A percentile compares a stretch with the other conserved stretches of the same genome.
Evolutionary conservation across 2,113 vertebrate species (phyloP).

Genomic region (Tupaia chinensis): DNA sequence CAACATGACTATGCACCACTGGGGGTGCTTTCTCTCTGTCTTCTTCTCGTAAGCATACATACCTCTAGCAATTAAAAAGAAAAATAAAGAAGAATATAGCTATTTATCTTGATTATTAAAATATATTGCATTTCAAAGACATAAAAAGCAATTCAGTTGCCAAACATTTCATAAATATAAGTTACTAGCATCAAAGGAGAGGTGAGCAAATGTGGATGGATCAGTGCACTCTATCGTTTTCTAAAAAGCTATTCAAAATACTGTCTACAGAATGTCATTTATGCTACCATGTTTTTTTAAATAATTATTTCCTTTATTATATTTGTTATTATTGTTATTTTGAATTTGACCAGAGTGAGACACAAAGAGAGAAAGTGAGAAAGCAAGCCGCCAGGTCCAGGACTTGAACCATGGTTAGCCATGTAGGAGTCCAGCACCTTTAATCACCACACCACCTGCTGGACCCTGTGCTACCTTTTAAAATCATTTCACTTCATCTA

Average conservation of each 20-base stretch:
- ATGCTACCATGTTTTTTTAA: neutral
- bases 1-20: no score
- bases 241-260: neutral
- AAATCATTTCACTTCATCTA: neutral
- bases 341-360: no score
- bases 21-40: neutral
- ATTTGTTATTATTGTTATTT: no score
- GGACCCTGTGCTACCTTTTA: no score
- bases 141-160: neutral
- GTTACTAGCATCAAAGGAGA: neutral
- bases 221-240: neutral
- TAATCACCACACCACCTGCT: no score
- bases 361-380: no score
- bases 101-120: slow-evolving; percentile 31
- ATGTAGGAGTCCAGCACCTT: no score
- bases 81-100: slow-evolving; percentile 10
- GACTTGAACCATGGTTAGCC: no score
- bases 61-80: neutral
- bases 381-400: no score
- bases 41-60: slow-evolving; percentile 31
- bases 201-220: neutral
- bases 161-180: neutral
- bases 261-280: neutral
- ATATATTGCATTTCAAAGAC: neutral
- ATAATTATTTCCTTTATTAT: no score